phyloP scores from a whole-genome alignment of 2,797 vertebrate species.

The Rallus crepitans region DNA sequence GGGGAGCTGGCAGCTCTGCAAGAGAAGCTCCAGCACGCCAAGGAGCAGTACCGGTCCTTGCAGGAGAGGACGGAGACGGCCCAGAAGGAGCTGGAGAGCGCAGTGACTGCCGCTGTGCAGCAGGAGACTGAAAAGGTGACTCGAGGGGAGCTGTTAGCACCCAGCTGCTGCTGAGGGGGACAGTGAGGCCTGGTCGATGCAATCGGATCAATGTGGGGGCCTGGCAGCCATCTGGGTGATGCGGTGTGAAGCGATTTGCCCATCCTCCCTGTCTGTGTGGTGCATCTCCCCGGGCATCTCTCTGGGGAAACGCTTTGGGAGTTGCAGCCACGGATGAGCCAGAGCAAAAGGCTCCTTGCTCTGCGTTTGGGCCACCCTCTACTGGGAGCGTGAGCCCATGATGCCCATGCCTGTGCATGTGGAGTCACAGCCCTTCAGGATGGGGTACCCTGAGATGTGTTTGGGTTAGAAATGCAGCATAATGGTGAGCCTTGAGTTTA shows the following conservation, averaged over 20 bases:
- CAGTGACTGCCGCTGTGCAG: slow-evolving; percentile 88
- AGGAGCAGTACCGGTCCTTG: slow-evolving; percentile 87
- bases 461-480: neutral
- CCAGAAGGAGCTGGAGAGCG: slow-evolving; percentile 85
- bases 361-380: neutral
- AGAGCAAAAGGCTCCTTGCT: neutral
- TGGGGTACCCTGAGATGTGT: too few relatives aligned
- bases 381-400: accelerated
- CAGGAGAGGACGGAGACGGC: slow-evolving; percentile 82
- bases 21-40: slow-evolving; percentile 79
- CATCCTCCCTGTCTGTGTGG: neutral
- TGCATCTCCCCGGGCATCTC: neutral
- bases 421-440: neutral
- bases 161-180: neutral
- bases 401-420: accelerated
- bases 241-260: neutral
- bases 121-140: slow-evolving; percentile 93
- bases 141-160: neutral
- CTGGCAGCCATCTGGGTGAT: neutral
- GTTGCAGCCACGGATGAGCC: neutral
- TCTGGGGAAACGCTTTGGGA: accelerated
- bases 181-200: accelerated
- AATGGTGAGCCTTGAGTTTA: neutral
- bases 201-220: accelerated
- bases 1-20: slow-evolving; percentile 70